These are phyloP conservation scores for Cheilosia scutellata DNA, from an alignment of 2,888 invertebrate genomes.

Conservation along the genomic window DNA sequence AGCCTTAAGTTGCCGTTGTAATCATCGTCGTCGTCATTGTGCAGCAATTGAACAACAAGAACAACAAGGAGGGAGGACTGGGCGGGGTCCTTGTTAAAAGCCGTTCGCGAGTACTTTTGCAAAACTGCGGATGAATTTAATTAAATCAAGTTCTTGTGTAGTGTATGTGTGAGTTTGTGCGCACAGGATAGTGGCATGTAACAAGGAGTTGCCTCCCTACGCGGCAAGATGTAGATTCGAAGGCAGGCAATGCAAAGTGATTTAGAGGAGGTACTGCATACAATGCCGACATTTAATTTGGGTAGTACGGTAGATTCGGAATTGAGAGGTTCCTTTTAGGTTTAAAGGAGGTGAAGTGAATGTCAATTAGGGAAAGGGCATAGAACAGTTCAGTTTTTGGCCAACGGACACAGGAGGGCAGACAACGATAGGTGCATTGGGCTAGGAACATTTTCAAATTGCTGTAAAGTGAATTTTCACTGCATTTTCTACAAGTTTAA, in stretches of 20 bases:
- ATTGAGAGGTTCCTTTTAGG: neutral
- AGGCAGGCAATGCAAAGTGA: neutral
- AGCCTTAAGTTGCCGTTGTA: constrained; percentile 50
- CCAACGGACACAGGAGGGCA: too few relatives aligned
- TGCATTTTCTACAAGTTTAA: too few relatives aligned
- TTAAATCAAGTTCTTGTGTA: constrained; percentile 67
- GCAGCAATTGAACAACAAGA: constrained; percentile 12
- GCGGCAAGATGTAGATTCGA: neutral
- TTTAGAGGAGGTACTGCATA: constrained; percentile 18
- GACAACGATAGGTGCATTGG: too few relatives aligned
- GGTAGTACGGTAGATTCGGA: neutral
- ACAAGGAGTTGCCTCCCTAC: constrained; percentile 7
- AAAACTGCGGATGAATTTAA: constrained; percentile 66
- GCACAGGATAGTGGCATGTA: constrained; percentile 3
- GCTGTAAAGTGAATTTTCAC: too few relatives aligned
- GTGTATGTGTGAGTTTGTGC: neutral
- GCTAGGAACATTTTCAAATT: too few relatives aligned
- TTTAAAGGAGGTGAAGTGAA: neutral
- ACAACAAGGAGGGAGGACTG: constrained; percentile 12
- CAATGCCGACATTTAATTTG: constrained; percentile 28
- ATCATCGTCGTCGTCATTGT: constrained; percentile 35
- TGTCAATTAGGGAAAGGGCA: neutral
- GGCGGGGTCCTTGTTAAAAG: constrained; percentile 56
- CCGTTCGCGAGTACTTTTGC: constrained; percentile 56
- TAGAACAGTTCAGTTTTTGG: neutral